phyloP scores from a whole-genome alignment of 2,113 vertebrate species.

The Cyphomyrus discorhynchus region DNA sequence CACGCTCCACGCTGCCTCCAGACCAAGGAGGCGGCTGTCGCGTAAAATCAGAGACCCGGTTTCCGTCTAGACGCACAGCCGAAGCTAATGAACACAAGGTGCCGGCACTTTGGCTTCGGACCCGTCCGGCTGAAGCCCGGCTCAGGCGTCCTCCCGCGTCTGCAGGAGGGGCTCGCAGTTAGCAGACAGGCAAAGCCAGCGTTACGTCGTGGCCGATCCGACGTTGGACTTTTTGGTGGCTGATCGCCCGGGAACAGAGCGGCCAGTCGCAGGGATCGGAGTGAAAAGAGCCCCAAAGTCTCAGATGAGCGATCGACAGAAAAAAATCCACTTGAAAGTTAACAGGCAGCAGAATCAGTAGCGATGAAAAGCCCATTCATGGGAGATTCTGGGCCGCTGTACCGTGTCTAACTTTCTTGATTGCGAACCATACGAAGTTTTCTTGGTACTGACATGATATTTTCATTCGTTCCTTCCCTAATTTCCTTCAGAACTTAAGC shows the following conservation, averaged over 20 bases:
- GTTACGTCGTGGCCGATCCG: neutral
- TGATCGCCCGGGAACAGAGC: slow-evolving; percentile 47
- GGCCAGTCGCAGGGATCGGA: slow-evolving; percentile 45
- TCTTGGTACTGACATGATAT: slow-evolving; percentile 48
- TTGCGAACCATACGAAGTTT: slow-evolving; percentile 57
- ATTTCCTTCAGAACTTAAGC: neutral
- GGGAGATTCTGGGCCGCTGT: slow-evolving; percentile 53
- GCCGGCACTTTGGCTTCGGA: neutral
- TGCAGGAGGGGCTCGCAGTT: neutral
- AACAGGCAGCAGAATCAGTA: slow-evolving; percentile 50
- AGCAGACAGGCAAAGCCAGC: neutral
- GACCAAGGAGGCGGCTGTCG: neutral
- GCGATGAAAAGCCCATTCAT: slow-evolving; percentile 56
- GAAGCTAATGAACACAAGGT: slow-evolving; percentile 19
- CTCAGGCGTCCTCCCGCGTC: neutral
- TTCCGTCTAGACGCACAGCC: neutral
- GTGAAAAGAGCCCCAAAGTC: slow-evolving; percentile 43
- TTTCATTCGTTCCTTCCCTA: slow-evolving; percentile 1
- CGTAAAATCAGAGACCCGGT: slow-evolving; percentile 20
- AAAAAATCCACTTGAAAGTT: slow-evolving; percentile 46
- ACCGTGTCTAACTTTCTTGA: slow-evolving; percentile 56
- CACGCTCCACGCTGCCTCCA: neutral
- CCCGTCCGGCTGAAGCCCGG: neutral
- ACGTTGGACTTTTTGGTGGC: slow-evolving; percentile 34
- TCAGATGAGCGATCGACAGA: slow-evolving; percentile 39